Percentiles rank a stretch among this genome's conserved stretches.
Evolutionary conservation across 2,113 vertebrate species (phyloP).

Genomic region (Aix galericulata): DNA sequence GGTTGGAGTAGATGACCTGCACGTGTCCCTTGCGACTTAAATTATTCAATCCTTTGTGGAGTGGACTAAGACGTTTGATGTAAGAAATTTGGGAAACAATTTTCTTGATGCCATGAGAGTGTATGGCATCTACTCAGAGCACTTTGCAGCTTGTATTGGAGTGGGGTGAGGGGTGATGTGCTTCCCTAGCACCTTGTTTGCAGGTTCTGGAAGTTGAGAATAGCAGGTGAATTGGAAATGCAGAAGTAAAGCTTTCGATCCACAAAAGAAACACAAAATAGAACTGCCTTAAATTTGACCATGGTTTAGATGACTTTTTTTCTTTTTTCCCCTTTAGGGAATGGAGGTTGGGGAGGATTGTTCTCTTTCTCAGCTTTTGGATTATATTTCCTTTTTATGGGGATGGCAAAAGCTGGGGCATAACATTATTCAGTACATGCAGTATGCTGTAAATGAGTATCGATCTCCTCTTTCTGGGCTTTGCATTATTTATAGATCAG

Average conservation of each 20-base stretch:
- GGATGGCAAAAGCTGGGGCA: not conserved
- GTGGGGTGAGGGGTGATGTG: rapidly evolving
- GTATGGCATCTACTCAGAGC: not conserved
- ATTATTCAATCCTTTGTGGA: not conserved
- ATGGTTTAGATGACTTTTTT: not conserved
- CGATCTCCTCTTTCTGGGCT: slow-evolving; percentile 32
- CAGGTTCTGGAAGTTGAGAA: not conserved
- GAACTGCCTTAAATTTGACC: not conserved
- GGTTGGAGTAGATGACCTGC: not conserved
- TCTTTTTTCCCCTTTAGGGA: not conserved
- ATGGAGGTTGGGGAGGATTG: rapidly evolving
- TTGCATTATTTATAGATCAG: slow-evolving; percentile 67
- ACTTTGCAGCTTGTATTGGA: not conserved
- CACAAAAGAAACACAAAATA: not conserved
- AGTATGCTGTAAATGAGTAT: slow-evolving; percentile 1
- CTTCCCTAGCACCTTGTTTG: not conserved
- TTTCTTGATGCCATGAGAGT: not conserved
- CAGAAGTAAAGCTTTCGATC: not conserved
- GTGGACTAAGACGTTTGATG: not conserved
- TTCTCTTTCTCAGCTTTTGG: not conserved
- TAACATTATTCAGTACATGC: slow-evolving; percentile 13
- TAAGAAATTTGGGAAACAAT: not conserved
- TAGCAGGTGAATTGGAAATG: not conserved
- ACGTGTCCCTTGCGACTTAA: not conserved
- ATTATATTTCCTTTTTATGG: not conserved